Evolutionary conservation across 2,797 vertebrate genomes (phyloP), one percentile per base, ranked within the genome.

Genomic region (Eulemur mongoz): DNA sequence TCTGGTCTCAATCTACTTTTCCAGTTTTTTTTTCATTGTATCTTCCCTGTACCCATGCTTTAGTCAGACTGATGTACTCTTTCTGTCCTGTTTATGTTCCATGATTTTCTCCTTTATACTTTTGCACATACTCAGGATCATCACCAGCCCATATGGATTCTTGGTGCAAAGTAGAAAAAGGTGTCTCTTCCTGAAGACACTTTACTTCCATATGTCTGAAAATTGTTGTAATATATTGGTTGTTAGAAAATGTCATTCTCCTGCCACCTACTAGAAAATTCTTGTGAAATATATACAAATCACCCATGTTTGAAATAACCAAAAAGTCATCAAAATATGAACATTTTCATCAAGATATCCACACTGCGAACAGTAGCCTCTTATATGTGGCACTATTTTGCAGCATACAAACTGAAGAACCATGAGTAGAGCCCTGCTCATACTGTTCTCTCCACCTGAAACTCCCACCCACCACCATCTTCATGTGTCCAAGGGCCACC

Each of bases 111-210:
- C 35, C 89, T 89, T 94, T 57, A 54, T 52, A 45, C n/a, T 75
- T 96, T 86, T 94, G 52, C 1, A 72, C 52, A 73, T 61, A 52
- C 43, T 96, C 30, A 50, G 54, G 32, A 78, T 95, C 35, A 85
- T 85, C 20, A 14, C 27, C 67, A 89, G 63, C 73, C 38, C 65
- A 69, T 73, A 54, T 63, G 43, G 50, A 61, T 52, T 88, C 82
- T 89, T 97, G 30, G 27, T 89, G 35, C 18, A 79, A 88, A 95
- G 52, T 61, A 78, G 52, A 32, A 91, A 95, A 87, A 52, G 35
- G 11, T 83, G 17, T 63, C 35, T 65, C 40, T 94, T 90, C 18
- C 54, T 90, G 76, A 94, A 86, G 75, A 72, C 8, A 17, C 30
- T 59, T 96, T 57, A 63, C 7, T 95, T 84, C 59, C 12, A 48